These are phyloP conservation scores for Geococcyx californianus DNA, from an alignment of 2,113 vertebrate genomes.

Conservation along the genomic window DNA sequence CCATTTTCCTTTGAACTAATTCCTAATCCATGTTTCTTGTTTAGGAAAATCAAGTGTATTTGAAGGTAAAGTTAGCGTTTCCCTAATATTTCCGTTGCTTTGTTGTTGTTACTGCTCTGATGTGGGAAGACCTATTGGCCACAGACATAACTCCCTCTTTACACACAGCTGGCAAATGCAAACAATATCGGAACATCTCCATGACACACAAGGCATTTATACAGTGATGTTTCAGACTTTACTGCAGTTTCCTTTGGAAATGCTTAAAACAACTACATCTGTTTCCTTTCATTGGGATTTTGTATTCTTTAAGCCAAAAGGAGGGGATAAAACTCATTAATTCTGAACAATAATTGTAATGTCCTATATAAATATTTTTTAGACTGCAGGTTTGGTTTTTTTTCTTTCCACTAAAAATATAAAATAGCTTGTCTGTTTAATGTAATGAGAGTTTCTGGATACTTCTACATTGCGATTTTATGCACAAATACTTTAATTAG, in stretches of 20 bases:
- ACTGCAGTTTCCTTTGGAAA: slow-evolving; percentile 75
- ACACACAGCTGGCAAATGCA: slow-evolving; percentile 65
- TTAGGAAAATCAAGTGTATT: slow-evolving; percentile 59
- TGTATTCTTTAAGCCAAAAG: slow-evolving; percentile 72
- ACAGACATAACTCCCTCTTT: slow-evolving; percentile 59
- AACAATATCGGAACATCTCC: slow-evolving; percentile 67
- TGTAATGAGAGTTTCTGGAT: slow-evolving; percentile 32
- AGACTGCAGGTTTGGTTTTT: not conserved
- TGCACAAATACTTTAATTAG: slow-evolving; percentile 8
- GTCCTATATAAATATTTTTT: slow-evolving; percentile 70
- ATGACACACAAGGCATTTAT: slow-evolving; percentile 61
- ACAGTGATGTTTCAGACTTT: slow-evolving; percentile 55
- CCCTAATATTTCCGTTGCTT: slow-evolving; percentile 51
- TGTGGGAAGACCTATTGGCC: slow-evolving; percentile 66
- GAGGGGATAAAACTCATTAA: slow-evolving; percentile 72
- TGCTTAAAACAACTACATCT: slow-evolving; percentile 75
- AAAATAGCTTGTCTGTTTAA: slow-evolving; percentile 30
- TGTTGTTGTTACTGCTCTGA: slow-evolving; percentile 53
- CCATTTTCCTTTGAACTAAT: slow-evolving; percentile 46
- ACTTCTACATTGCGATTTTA: not conserved
- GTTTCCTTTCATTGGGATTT: slow-evolving; percentile 79
- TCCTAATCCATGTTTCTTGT: slow-evolving; percentile 51
- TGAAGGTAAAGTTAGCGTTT: slow-evolving; percentile 43
- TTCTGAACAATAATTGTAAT: slow-evolving; percentile 67
- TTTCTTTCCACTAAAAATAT: slow-evolving; percentile 36